Base-by-base conservation (phyloP, 2,113 vertebrate genomes). In the Lampris megalopsis region DNA sequence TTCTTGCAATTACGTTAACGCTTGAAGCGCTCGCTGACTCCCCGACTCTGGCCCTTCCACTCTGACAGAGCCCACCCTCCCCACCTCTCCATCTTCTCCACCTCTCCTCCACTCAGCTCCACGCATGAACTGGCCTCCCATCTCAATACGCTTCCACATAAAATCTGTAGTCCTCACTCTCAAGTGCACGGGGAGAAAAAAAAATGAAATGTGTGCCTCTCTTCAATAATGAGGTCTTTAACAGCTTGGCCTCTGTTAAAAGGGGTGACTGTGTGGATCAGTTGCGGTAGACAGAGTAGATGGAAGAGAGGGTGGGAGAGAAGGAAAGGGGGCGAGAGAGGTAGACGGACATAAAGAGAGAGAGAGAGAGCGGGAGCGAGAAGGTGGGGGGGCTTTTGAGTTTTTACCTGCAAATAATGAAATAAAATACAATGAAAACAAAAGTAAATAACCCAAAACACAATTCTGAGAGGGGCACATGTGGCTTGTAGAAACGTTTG, bases 1-100 rank as follows among this genome's bases (percentile, higher is more conserved):
- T 99, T 98, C 97, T 97, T 98, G 95, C 97, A 97, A 97, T 98
- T 97, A 97, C 94, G 95, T 97, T 98, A 97, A 98, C 96, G 97
- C 97, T 98, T 96, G 95, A 97, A 97, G 97, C 96, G 94, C 96
- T 97, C 85, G 94, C 96, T 96, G 95, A 96, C 96, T 97, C 94
- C 89, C 92, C 91, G 93, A 95, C 95, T 97, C 95, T 94, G 96
- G 95, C 94, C 95, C 93, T 93, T 95, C 94, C 94, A 95, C 95
- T 95, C 95, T 94, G 95, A 86, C 86, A 81, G 81, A 84, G 77
- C 82, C 80, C 70, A 88, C 83, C 63, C 83, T 63, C 75, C 75
- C 61, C 88, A 67, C 86, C 84, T 75, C 67, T 13, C 48, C 73
- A 69, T 62, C 42, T 48, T 37, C 62, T n/a, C 63, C 63, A 48